A percentile compares a stretch with the other conserved stretches of the same genome.
Evolutionary conservation across 2,113 vertebrate genomes (phyloP).

Genomic region (Lepus timidus): DNA sequence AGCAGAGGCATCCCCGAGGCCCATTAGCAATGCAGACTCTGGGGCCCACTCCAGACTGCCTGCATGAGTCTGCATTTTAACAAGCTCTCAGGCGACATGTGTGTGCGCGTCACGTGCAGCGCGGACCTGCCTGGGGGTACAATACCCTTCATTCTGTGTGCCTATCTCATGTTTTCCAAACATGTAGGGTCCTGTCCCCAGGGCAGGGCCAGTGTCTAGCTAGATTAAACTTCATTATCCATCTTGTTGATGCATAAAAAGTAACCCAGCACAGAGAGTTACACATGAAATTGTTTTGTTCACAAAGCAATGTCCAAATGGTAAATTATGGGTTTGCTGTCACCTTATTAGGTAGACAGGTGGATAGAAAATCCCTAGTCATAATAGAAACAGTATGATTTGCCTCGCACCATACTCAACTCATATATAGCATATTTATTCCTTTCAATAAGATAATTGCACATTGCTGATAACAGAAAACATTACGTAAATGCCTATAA

Average conservation of each 20-base stretch:
- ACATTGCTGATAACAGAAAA: constrained; percentile 60
- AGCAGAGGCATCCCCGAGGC: neutral
- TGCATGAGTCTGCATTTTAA: neutral
- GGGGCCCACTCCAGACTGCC: neutral
- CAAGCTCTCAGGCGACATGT: neutral
- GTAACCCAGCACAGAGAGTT: constrained; percentile 45
- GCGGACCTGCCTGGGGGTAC: neutral
- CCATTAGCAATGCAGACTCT: neutral
- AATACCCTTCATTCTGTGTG: too few relatives aligned
- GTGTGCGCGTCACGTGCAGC: neutral
- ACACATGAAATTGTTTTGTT: constrained; percentile 10
- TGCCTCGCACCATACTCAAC: constrained; percentile 33
- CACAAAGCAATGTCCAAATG: neutral
- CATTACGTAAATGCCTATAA: constrained; percentile 53
- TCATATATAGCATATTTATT: constrained; percentile 74
- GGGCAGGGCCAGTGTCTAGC: neutral
- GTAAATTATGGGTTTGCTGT: neutral
- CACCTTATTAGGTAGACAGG: neutral
- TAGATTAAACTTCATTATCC: constrained; percentile 46
- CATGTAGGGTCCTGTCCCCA: neutral
- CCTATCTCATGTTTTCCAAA: neutral
- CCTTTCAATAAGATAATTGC: constrained; percentile 43
- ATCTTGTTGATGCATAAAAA: constrained; percentile 26
- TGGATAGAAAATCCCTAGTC: constrained; percentile 17
- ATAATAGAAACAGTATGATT: constrained; percentile 38